These are phyloP conservation scores for Cephus pulcher DNA, from an alignment of 2,888 invertebrate species.

Conservation along the genomic window DNA sequence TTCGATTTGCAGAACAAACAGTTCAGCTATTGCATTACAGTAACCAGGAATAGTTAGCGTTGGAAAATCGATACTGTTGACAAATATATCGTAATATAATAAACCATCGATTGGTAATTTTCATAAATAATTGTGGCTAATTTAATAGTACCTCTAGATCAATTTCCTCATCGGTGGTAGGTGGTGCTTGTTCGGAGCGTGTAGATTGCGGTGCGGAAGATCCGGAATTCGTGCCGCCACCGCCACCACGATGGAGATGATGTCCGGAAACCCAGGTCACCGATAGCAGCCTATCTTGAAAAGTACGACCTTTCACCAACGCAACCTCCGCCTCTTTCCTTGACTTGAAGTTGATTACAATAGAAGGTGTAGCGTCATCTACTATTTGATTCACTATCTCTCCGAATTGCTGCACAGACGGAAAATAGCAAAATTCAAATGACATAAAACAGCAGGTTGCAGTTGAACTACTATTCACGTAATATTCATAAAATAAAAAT, in stretches of 20 bases:
- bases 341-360: conserved; percentile 80
- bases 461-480: background rate
- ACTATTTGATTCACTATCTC: conserved; percentile 86
- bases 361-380: conserved; percentile 80
- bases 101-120: background rate
- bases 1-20: background rate
- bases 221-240: conserved; percentile 45
- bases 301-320: conserved; percentile 79
- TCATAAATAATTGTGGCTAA: background rate
- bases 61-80: background rate
- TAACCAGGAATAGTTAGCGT: background rate
- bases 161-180: conserved; percentile 56
- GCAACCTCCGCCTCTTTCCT: conserved; percentile 86
- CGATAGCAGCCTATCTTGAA: conserved; percentile 72
- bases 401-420: conserved; percentile 79
- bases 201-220: conserved; percentile 47
- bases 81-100: background rate
- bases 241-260: conserved; percentile 67
- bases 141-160: conserved; percentile 55
- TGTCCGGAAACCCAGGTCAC: conserved; percentile 68
- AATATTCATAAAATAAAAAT: background rate
- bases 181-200: conserved; percentile 56
- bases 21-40: background rate
- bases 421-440: conserved; percentile 15
- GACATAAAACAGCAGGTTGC: background rate